Evolutionary conservation across 1,140 invertebrate species (phyloP).

Genomic region (Lithobius niger): DNA sequence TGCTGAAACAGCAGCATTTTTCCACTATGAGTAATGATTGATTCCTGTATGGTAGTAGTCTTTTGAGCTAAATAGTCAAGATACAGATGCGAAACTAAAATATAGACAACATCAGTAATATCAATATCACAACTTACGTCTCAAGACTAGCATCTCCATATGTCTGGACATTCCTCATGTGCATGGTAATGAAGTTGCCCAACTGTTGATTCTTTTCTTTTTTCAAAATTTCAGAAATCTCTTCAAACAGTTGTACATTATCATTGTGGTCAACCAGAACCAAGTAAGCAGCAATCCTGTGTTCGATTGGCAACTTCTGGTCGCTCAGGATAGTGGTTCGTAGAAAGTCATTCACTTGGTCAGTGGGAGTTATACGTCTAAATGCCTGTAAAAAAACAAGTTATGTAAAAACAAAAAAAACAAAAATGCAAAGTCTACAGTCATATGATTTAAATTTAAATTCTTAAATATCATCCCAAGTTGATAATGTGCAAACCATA

Average conservation of each 20-base stretch:
- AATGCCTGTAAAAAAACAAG: conserved; percentile 1
- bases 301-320: not conserved
- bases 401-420: not conserved
- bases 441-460: too few species aligned
- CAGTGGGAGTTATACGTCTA: not conserved
- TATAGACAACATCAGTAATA: too few species aligned
- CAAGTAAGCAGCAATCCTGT: not conserved
- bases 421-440: too few species aligned
- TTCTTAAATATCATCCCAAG: too few species aligned
- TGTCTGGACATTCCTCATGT: not conserved
- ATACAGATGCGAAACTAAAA: too few species aligned
- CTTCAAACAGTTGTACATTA: not conserved
- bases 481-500: too few species aligned
- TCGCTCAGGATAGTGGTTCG: not conserved
- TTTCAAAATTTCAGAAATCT: not conserved
- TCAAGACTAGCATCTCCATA: not conserved
- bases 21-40: too few species aligned
- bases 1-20: too few species aligned
- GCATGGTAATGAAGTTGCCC: not conserved
- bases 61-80: too few species aligned
- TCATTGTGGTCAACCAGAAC: not conserved
- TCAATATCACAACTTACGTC: too few species aligned
- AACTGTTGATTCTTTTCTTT: not conserved
- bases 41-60: too few species aligned
- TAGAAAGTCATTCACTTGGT: not conserved